Evolutionary conservation across 1,140 invertebrate species (phyloP).

Genomic region (Leucophenga varia): DNA sequence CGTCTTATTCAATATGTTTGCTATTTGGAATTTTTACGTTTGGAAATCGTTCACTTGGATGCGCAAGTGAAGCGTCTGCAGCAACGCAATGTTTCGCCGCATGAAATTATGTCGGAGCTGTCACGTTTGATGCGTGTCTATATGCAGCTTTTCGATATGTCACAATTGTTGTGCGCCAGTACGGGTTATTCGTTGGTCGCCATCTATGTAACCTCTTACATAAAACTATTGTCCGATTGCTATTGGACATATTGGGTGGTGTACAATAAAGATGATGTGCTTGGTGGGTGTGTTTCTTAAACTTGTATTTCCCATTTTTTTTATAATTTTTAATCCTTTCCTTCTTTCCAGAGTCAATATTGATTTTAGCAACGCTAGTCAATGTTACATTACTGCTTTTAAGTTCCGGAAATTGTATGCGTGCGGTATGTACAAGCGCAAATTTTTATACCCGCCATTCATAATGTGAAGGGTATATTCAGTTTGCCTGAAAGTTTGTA

Average conservation of each 20-base stretch:
- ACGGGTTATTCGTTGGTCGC: background rate
- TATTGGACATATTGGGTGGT: constrained; percentile 16
- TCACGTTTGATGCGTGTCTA: background rate
- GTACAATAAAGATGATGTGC: background rate
- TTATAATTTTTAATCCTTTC: background rate
- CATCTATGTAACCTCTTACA: constrained; percentile 7
- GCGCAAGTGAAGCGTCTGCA: background rate
- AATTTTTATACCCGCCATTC: no score
- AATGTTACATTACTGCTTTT: constrained; percentile 2
- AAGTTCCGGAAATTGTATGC: constrained; percentile 9
- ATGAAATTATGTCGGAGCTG: background rate
- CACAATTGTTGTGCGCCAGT: background rate
- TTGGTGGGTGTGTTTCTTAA: constrained; percentile 5
- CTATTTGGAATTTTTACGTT: constrained; percentile 8
- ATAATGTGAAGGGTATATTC: no score
- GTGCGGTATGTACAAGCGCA: constrained; percentile 6
- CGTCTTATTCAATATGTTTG: constrained; percentile 4
- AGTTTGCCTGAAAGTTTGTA: no score
- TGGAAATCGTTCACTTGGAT: constrained; percentile 6
- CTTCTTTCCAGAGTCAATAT: constrained; percentile 7
- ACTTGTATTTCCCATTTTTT: background rate
- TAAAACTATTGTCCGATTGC: constrained; percentile 8
- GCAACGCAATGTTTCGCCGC: background rate
- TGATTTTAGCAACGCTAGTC: constrained; percentile 2
- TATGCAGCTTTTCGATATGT: constrained; percentile 5